These are phyloP conservation scores for Sphinx pinastri DNA, from an alignment of 2,888 invertebrate genomes.

Conservation along the genomic window DNA sequence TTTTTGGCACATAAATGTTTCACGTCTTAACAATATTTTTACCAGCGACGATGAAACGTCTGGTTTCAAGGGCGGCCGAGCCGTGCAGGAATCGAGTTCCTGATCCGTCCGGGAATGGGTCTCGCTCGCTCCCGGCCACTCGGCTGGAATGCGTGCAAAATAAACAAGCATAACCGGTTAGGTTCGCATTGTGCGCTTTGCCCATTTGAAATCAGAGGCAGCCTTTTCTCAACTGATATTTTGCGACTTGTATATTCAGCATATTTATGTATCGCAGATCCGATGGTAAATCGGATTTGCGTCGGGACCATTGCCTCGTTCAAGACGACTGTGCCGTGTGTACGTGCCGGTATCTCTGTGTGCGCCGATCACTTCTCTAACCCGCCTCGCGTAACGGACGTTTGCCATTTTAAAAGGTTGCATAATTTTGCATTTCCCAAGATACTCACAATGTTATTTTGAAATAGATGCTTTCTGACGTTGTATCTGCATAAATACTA, in stretches of 20 bases:
- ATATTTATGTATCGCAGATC: conserved; percentile 33
- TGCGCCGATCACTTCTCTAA: conserved; percentile 11
- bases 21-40: conserved; percentile 55
- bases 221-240: conserved; percentile 61
- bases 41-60: conserved; percentile 48
- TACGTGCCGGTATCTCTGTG: conserved; percentile 3
- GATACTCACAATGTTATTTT: not conserved
- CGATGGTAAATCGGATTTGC: conserved; percentile 30
- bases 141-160: conserved; percentile 82
- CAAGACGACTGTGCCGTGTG: conserved; percentile 18
- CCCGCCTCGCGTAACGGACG: conserved; percentile 7
- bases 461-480: not conserved
- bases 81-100: conserved; percentile 68
- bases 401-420: conserved; percentile 23
- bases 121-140: conserved; percentile 70
- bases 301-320: conserved; percentile 17
- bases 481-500: not conserved
- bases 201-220: conserved; percentile 60
- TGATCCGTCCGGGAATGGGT: conserved; percentile 70
- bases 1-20: conserved; percentile 46
- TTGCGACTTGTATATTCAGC: conserved; percentile 46
- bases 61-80: conserved; percentile 71
- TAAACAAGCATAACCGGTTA: conserved; percentile 80
- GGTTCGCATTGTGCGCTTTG: conserved; percentile 70
- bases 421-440: conserved; percentile 14